Evolutionary conservation across 2,113 vertebrate genomes (phyloP).

Genomic region (Calidris pugnax): DNA sequence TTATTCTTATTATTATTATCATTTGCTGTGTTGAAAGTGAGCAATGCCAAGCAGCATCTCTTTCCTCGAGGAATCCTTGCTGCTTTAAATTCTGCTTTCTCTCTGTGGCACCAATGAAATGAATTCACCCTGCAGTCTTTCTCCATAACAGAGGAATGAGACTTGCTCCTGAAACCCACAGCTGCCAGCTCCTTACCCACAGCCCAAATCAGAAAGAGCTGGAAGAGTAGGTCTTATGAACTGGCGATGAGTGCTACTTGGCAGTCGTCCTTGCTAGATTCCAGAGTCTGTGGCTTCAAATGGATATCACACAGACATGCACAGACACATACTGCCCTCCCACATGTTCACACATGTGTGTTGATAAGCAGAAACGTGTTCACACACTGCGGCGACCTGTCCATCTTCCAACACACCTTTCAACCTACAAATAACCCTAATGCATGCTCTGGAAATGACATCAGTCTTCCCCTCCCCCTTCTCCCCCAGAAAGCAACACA

Average conservation of each 20-base stretch:
- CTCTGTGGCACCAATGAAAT: not conserved
- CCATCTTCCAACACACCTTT: not conserved
- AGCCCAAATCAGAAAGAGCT: not conserved
- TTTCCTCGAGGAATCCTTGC: not conserved
- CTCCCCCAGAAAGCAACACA: not conserved
- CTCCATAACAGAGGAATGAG: not conserved
- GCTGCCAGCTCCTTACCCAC: not conserved
- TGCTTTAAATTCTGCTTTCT: not conserved
- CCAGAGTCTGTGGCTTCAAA: not conserved
- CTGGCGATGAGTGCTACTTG: not conserved
- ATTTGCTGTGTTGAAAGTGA: not conserved
- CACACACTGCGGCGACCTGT: not conserved
- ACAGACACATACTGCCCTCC: not conserved
- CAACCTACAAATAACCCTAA: not conserved
- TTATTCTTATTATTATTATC: not conserved
- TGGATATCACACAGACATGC: not conserved
- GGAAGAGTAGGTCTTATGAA: not conserved
- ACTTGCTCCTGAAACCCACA: not conserved
- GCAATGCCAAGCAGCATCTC: not conserved
- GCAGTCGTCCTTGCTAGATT: not conserved
- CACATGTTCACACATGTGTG: no score
- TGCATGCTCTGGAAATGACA: accelerated
- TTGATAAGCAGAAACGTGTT: not conserved
- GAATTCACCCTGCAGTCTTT: not conserved
- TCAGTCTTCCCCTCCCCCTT: no score